Percentiles rank a stretch among this genome's conserved stretches.
phyloP scores from a whole-genome alignment of 2,113 vertebrate genomes.

The Pterocles orientalis region DNA sequence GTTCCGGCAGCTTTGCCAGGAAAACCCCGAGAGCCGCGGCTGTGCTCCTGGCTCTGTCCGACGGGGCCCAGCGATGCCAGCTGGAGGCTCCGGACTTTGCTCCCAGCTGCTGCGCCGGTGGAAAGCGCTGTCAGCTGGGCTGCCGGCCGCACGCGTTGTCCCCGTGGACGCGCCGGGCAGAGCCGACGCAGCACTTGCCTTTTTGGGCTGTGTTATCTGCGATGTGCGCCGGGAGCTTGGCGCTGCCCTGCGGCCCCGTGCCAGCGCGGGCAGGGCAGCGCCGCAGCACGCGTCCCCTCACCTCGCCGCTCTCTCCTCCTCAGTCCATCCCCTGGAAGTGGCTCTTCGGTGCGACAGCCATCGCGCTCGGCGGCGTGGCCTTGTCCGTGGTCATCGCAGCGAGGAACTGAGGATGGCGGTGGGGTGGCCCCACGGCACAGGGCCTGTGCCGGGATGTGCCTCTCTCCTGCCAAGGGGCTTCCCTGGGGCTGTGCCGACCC shows the following conservation, averaged over 20 bases:
- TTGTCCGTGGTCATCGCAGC: conserved; percentile 96
- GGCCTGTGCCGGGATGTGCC: background rate
- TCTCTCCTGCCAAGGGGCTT: background rate
- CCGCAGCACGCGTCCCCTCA: accelerated
- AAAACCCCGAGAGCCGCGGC: background rate
- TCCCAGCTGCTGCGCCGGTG: background rate
- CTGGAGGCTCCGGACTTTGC: background rate
- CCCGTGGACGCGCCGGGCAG: background rate
- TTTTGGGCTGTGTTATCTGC: background rate
- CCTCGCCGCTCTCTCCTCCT: background rate
- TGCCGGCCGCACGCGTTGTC: background rate
- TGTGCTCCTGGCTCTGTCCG: background rate
- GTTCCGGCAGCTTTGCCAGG: background rate
- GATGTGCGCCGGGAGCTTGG: background rate
- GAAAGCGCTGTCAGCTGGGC: background rate
- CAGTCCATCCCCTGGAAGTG: conserved; percentile 91
- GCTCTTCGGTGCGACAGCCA: conserved; percentile 94
- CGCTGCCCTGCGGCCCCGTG: background rate
- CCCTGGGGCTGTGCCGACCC: background rate
- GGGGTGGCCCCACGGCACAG: background rate
- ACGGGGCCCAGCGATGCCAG: background rate
- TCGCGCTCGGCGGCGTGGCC: conserved; percentile 93
- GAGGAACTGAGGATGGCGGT: conserved; percentile 80
- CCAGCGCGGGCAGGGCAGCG: background rate
- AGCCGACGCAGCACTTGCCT: background rate